phyloP scores from a whole-genome alignment of 2,113 vertebrate species.

The Proteles cristata region DNA sequence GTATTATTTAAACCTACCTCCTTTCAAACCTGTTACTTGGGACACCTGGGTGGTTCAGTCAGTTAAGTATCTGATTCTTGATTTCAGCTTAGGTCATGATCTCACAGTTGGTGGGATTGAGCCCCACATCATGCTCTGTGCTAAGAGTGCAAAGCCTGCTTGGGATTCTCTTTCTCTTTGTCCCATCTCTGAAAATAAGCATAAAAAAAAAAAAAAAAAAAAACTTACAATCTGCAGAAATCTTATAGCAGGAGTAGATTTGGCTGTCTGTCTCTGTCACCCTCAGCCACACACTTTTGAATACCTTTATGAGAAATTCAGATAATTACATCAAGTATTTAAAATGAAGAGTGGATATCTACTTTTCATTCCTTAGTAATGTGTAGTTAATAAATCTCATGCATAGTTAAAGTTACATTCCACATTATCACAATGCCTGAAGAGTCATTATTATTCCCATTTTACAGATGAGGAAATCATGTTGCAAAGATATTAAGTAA shows the following conservation, averaged over 20 bases:
- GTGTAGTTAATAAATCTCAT: not conserved
- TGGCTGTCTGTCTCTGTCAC: not conserved
- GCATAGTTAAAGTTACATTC: not conserved
- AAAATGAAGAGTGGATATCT: not conserved
- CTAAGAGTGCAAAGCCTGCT: no score
- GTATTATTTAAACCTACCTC: not conserved
- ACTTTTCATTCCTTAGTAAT: not conserved
- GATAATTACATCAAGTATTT: not conserved
- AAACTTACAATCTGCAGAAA: not conserved
- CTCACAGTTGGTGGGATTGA: no score
- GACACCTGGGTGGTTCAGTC: no score
- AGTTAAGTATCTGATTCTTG: no score
- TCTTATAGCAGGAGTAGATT: not conserved
- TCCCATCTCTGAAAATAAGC: no score
- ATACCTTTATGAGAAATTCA: not conserved
- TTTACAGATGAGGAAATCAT: not conserved
- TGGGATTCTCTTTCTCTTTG: no score
- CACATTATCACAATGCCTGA: not conserved
- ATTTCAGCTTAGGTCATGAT: no score
- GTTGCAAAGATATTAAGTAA: slow-evolving; percentile 27
- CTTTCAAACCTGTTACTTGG: not conserved
- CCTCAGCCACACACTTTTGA: not conserved
- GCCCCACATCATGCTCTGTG: no score
- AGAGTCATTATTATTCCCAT: not conserved
- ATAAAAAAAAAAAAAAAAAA: no score